Evolutionary conservation across 2,113 vertebrate genomes (phyloP).

Genomic region (Brachirus orientalis): DNA sequence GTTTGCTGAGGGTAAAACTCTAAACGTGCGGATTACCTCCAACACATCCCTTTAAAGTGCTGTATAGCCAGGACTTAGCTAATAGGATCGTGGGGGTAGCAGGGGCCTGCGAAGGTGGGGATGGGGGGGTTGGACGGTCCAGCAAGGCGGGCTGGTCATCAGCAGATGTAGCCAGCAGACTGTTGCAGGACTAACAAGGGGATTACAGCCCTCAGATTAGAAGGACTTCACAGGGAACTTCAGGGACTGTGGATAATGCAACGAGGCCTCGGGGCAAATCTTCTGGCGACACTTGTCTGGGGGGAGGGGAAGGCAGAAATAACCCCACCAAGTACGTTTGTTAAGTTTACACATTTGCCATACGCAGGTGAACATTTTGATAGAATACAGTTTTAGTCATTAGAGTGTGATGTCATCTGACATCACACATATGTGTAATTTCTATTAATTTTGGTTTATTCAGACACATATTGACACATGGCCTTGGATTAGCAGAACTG

Average conservation of each 20-base stretch:
- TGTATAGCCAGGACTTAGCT: constrained; percentile 94
- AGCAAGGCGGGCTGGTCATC: constrained; percentile 59
- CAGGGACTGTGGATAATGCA: constrained; percentile 67
- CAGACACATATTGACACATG: constrained; percentile 13
- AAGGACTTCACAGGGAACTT: constrained; percentile 71
- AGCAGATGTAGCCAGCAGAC: constrained; percentile 81
- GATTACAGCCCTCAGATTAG: constrained; percentile 81
- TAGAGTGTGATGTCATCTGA: too few species aligned
- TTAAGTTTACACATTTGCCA: neutral
- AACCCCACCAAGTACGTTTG: constrained; percentile 7
- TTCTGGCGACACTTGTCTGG: constrained; percentile 40
- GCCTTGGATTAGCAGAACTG: constrained; percentile 60
- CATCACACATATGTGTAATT: too few species aligned
- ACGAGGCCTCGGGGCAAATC: constrained; percentile 47
- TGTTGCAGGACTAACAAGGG: constrained; percentile 75
- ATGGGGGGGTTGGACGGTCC: constrained; percentile 57
- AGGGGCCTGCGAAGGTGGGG: constrained; percentile 65
- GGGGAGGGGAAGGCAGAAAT: constrained; percentile 9
- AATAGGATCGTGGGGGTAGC: constrained; percentile 89
- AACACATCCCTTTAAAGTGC: constrained; percentile 97
- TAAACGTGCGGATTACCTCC: constrained; percentile 93
- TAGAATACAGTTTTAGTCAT: too few species aligned
- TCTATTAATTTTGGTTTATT: constrained; percentile 6
- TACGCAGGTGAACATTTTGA: neutral
- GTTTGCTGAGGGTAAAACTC: constrained; percentile 98